These are phyloP conservation scores for Eutolmus rufibarbis DNA, from an alignment of 2,888 invertebrate genomes.

Conservation along the genomic window DNA sequence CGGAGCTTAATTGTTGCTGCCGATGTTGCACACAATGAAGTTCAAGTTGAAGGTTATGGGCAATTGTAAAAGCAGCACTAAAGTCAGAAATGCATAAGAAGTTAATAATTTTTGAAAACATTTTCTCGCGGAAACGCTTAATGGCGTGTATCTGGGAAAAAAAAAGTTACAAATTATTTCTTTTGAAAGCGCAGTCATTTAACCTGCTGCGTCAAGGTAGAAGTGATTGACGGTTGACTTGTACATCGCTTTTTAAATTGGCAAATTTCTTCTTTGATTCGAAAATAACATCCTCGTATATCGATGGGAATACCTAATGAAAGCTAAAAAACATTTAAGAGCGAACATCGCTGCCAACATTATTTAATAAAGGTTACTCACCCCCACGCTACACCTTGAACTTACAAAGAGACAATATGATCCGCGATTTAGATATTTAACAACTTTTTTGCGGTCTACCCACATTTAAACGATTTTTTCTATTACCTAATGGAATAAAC, in stretches of 20 bases:
- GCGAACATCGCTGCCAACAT: background rate
- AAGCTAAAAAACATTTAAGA: background rate
- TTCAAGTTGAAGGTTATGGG: background rate
- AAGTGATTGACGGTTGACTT: background rate
- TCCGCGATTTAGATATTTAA: background rate
- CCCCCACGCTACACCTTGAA: background rate
- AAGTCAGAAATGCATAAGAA: background rate
- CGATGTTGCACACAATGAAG: background rate
- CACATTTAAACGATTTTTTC: background rate
- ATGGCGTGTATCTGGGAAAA: background rate
- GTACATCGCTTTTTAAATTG: background rate
- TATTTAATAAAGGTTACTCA: background rate
- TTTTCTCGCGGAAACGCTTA: background rate
- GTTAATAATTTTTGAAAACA: background rate
- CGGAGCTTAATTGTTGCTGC: background rate
- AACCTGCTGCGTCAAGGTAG: background rate
- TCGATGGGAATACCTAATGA: background rate
- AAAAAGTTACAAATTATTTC: background rate
- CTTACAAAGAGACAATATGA: background rate
- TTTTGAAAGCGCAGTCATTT: background rate
- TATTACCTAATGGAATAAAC: background rate
- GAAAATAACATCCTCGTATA: background rate
- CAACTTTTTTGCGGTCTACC: background rate
- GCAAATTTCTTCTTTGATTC: background rate
- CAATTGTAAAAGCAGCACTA: background rate